Evolutionary conservation across 1,140 invertebrate species (phyloP), one percentile per base, ranked within the genome.

Genomic region (Platyscapa corneri): DNA sequence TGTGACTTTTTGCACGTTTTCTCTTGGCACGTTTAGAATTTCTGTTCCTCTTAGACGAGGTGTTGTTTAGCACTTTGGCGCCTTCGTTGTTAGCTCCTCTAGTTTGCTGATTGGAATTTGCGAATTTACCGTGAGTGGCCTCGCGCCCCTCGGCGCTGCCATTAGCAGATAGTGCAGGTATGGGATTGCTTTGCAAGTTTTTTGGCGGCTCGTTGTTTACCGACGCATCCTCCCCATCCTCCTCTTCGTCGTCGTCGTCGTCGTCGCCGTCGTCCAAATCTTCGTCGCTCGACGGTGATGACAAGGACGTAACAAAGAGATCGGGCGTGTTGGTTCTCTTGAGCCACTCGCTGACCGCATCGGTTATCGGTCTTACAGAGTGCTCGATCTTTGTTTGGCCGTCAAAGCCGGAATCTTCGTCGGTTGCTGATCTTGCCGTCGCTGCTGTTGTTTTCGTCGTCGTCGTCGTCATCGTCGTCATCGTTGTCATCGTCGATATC

Each of bases 181-280:
- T 94, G 93, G 93, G 94, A 93, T 94, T 94, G 93, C 93, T 90
- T 91, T 93, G 89, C 94, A 92, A 94, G 94, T 94, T 94, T 94
- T 94, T 94, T 94, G 93, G 88, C 89, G 90, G 90, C 90, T 93
- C 87, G 65, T 88, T 84, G 37, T 89, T 88, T 32, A 76, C 20
- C 20, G 67, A 32, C 0, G 32, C 78, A 81, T 84, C 53, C 20
- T 83, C 76, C 6, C 84, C 85, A 32, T 86, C 86, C 16, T 89
- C 85, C 27, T 88, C 87, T 14, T 89, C 86, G n/a, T 88, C 88
- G 27, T 89, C 90, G 27, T 90, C 89, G 53, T 20, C 89, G 42
- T 46, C 87, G 8, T 88, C 85, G 37, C 88, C 85, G 37, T 89
- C 87, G 10, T 89, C 90, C 16, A 90, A 88, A 3, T 89, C 89